Conservation (phyloP, 2,888 invertebrate species). For the Drosophila niveifrons region DNA sequence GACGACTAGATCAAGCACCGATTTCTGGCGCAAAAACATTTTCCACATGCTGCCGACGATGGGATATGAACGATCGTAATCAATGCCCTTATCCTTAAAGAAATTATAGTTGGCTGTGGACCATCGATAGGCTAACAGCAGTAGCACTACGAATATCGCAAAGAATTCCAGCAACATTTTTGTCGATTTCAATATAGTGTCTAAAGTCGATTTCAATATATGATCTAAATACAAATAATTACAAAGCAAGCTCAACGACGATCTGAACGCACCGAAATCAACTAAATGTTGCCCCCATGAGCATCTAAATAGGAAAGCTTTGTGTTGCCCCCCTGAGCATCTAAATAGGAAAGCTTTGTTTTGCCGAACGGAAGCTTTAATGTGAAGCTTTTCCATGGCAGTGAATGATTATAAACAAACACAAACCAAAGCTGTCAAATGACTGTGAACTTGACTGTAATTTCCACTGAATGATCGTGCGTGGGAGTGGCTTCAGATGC, state of each 20-base stretch:
- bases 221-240: background rate
- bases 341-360: background rate
- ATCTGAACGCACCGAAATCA: constrained; percentile 1
- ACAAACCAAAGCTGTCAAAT: no score
- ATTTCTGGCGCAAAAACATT: constrained; percentile 30
- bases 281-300: background rate
- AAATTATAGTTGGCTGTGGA: constrained; percentile 59
- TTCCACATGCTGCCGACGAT: constrained; percentile 45
- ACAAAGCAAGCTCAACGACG: constrained; percentile 2
- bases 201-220: background rate
- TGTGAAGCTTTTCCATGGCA: background rate
- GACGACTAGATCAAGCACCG: constrained; percentile 41
- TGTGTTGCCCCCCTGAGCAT: background rate
- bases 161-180: constrained; percentile 40
- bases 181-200: background rate
- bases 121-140: constrained; percentile 75
- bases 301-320: background rate
- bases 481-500: background rate
- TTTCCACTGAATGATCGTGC: background rate
- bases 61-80: constrained; percentile 38
- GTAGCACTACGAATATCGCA: constrained; percentile 30
- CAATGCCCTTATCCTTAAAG: constrained; percentile 73
- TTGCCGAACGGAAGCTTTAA: background rate
- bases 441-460: background rate
- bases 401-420: no score